Conservation (phyloP, 2,113 vertebrate genomes). For the Pelmatolapia mariae region DNA sequence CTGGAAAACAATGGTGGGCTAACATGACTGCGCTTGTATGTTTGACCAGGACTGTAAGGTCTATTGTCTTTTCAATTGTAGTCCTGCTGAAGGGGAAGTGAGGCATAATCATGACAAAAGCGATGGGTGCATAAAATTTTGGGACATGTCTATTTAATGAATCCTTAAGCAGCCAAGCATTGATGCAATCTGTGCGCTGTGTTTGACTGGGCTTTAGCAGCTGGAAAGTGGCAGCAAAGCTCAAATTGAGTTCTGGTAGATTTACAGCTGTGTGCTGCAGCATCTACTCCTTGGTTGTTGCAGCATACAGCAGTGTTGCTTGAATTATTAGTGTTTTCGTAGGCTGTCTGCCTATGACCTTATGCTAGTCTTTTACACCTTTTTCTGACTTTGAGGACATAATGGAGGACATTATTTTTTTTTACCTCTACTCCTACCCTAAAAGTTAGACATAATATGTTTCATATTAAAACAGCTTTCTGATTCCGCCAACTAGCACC, state of each 20-base stretch:
- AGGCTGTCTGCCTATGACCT: not conserved
- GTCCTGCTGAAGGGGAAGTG: conserved; percentile 54
- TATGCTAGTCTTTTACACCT: not conserved
- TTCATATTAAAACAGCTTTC: conserved; percentile 24
- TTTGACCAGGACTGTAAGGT: conserved; percentile 57
- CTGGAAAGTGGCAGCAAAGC: conserved; percentile 1
- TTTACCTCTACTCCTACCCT: not conserved
- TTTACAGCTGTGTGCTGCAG: not conserved
- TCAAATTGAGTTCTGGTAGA: conserved; percentile 14
- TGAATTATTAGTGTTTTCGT: not conserved
- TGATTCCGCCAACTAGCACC: not conserved
- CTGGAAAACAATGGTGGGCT: conserved; percentile 50
- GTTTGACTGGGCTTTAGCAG: conserved; percentile 26
- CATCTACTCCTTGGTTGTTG: not conserved
- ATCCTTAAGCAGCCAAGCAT: conserved; percentile 39
- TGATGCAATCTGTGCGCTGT: conserved; percentile 42
- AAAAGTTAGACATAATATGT: not conserved
- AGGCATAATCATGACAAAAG: conserved; percentile 67
- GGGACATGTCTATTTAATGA: conserved; percentile 68
- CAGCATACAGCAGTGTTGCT: not conserved
- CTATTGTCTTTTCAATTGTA: conserved; percentile 33
- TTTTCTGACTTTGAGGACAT: not conserved
- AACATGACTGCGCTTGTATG: conserved; percentile 62
- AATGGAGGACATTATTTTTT: not conserved
- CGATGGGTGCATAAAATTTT: conserved; percentile 61